phyloP scores from a whole-genome alignment of 2,797 vertebrate species.

The Enteromius anoplus region DNA sequence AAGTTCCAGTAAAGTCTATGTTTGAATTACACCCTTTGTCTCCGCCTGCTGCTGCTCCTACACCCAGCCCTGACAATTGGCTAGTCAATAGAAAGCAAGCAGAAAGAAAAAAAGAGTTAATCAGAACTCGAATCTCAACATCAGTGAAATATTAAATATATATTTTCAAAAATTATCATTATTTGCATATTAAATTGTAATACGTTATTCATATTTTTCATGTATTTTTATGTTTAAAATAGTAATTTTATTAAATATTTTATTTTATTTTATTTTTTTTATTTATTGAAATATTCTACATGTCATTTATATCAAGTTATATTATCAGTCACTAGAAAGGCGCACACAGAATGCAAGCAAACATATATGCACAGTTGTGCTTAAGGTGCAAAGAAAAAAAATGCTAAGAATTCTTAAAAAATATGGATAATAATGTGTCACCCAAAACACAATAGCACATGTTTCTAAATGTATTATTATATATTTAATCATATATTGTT shows the following conservation, averaged over 20 bases:
- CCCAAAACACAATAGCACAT: neutral
- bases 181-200: neutral
- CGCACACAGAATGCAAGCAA: neutral
- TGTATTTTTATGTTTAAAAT: neutral
- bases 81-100: slow-evolving; percentile 1
- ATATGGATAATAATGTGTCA: neutral
- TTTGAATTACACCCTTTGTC: too few species aligned
- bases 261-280: neutral
- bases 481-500: neutral
- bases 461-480: neutral
- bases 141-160: neutral
- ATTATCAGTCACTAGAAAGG: neutral
- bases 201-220: neutral
- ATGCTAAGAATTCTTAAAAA: neutral
- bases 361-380: neutral
- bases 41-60: too few species aligned
- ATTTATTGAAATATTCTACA: neutral
- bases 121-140: neutral
- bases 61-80: neutral
- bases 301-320: neutral
- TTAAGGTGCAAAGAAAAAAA: neutral
- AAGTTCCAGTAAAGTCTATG: too few species aligned
- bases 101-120: slow-evolving; percentile 10
- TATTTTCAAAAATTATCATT: neutral
- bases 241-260: neutral